Evolutionary conservation across 2,888 invertebrate species (phyloP), one percentile per base, ranked within the genome.

Genomic region (Phortica magna): DNA sequence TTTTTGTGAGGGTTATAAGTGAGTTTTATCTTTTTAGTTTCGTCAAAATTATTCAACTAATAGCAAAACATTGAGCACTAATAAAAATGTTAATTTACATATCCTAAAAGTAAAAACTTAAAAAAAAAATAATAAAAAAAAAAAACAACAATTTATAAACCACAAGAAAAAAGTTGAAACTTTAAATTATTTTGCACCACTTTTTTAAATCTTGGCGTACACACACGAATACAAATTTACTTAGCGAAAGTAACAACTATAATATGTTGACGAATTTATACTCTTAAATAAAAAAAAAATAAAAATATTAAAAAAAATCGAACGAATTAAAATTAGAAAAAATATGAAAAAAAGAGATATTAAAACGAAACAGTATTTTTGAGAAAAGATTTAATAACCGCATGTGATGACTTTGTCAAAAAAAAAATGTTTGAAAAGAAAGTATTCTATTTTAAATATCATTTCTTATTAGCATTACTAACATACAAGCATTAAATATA

Each of bases 251-350:
- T 12, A 70, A 78, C 74, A 70, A 70, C 65, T 59, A 67, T 43
- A 70, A 70, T 10, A 48, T 19, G 31, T 67, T 65, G 41, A 65
- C 39, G 22, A 65, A 65, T 31, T 39, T 65, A 77, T 75, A 73
- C 17, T 22, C 77, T 77, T 73, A 76, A 78, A 79, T 79, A 80
- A 79, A 64, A 48, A 74, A 76, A 61, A 7, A 17, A 9, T 41
- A 72, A 70, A 72, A 71, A 75, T 75, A 70, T 19, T 61, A 61
- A 73, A 73, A 31, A 76, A 70, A 76, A 41, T 9, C 31, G 10
- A 70, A 79, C 48, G 14, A 48, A 48, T 77, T 76, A 77, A 75
- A 73, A 55, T 42, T 6, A 31, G 78, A 79, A 78, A 75, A 48
- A 79, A 75, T 79, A 79, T 79, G 78, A 43, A 70, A 43, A 17